phyloP scores from a whole-genome alignment of 2,888 invertebrate genomes.

The Lepidocyrtoides sp. region DNA sequence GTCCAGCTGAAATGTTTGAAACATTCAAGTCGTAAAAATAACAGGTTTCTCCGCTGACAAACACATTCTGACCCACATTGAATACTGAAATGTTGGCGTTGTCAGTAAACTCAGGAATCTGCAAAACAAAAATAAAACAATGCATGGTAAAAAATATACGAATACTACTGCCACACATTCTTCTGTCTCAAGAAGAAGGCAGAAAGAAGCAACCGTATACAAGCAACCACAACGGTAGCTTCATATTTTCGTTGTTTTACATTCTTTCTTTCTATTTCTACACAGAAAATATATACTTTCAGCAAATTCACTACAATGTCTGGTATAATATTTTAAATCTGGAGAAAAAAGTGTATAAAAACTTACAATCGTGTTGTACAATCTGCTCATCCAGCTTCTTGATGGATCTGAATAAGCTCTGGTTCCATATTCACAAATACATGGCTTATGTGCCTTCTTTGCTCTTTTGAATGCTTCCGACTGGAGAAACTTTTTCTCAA shows the following conservation, averaged over 20 bases:
- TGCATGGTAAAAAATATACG: not conserved
- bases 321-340: not conserved
- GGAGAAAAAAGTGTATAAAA: not conserved
- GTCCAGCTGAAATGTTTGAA: conserved; percentile 86
- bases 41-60: conserved; percentile 87
- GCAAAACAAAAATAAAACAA: conserved; percentile 10
- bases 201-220: conserved; percentile 13
- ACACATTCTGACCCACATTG: conserved; percentile 87
- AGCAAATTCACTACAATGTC: not conserved
- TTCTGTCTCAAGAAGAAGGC: not conserved
- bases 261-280: not conserved
- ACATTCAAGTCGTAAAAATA: conserved; percentile 87
- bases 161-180: not conserved
- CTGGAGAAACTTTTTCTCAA: conserved; percentile 86
- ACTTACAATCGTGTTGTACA: conserved; percentile 80
- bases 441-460: conserved; percentile 73
- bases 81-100: conserved; percentile 87
- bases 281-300: not conserved
- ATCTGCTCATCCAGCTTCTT: conserved; percentile 74
- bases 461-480: conserved; percentile 87
- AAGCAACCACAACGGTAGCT: not conserved
- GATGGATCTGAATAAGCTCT: conserved; percentile 74
- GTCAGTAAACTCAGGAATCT: conserved; percentile 87
- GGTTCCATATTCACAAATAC: conserved; percentile 76
- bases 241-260: not conserved